A percentile compares a stretch with the other conserved stretches of the same genome.
Conservation (phyloP, 1,140 invertebrate species). For the Camponotus floridanus region DNA sequence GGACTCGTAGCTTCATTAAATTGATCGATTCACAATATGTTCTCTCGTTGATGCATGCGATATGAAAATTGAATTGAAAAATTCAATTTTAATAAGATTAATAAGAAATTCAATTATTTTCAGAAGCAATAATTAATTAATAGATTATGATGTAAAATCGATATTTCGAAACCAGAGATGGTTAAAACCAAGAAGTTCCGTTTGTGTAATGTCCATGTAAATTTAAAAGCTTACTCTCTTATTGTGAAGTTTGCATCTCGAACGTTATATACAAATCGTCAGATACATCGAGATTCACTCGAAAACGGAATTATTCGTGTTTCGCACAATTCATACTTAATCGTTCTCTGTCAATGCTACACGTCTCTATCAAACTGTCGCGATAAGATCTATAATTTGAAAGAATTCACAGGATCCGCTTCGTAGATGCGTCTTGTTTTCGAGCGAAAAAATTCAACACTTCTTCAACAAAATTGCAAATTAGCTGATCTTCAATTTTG, state of each 20-base stretch:
- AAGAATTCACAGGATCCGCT: neutral
- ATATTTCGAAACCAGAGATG: neutral
- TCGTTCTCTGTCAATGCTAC: neutral
- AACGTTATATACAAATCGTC: conserved; percentile 3
- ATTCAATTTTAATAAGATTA: conserved; percentile 8
- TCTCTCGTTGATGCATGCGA: neutral
- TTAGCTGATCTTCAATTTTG: neutral
- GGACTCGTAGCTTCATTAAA: neutral
- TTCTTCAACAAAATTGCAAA: neutral
- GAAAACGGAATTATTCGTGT: neutral
- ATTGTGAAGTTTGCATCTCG: neutral
- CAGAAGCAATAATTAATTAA: neutral
- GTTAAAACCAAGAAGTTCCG: neutral
- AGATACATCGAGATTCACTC: conserved; percentile 14
- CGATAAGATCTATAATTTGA: neutral
- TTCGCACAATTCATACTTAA: neutral
- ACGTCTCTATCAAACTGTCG: neutral
- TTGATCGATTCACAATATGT: neutral
- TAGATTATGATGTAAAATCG: neutral
- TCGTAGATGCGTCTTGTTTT: neutral
- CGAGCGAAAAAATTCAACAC: neutral
- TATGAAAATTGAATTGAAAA: neutral
- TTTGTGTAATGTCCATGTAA: neutral
- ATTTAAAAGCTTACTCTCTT: conserved; percentile 27
- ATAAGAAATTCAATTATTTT: neutral